Conservation (phyloP, 2,113 vertebrate species). For the Lycaon pictus region DNA sequence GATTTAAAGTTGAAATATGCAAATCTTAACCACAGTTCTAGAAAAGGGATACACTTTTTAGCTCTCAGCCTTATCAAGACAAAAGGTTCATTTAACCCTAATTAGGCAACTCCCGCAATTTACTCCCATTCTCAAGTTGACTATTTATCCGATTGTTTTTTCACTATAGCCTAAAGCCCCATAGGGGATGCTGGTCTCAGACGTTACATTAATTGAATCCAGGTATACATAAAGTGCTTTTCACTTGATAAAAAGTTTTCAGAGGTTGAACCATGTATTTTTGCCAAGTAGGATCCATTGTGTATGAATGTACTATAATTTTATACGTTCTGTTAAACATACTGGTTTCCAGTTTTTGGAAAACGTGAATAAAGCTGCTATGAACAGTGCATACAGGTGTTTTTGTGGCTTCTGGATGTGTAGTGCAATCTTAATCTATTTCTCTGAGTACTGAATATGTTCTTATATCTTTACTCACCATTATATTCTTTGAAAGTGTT, state of each 20-base stretch:
- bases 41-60: not conserved
- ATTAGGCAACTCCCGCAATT: not conserved
- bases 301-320: slow-evolving; percentile 10
- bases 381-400: not conserved
- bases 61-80: not conserved
- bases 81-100: not conserved
- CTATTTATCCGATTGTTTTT: not conserved
- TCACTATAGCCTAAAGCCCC: not conserved
- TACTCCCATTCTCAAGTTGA: not conserved
- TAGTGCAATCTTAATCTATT: not conserved
- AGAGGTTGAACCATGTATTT: not conserved
- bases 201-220: not conserved
- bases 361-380: not conserved
- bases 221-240: not conserved
- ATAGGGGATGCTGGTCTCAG: not conserved
- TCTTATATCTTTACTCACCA: not conserved
- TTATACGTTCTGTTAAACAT: not conserved
- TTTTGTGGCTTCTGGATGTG: not conserved
- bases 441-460: not conserved
- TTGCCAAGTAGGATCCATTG: not conserved
- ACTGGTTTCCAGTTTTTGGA: not conserved
- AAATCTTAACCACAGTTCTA: not conserved
- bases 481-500: not conserved
- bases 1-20: not conserved
- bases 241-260: not conserved